Percentiles rank a stretch among this genome's conserved stretches.
Evolutionary conservation across 2,888 invertebrate species (phyloP).

Genomic region (Agrenia bidenticulata): DNA sequence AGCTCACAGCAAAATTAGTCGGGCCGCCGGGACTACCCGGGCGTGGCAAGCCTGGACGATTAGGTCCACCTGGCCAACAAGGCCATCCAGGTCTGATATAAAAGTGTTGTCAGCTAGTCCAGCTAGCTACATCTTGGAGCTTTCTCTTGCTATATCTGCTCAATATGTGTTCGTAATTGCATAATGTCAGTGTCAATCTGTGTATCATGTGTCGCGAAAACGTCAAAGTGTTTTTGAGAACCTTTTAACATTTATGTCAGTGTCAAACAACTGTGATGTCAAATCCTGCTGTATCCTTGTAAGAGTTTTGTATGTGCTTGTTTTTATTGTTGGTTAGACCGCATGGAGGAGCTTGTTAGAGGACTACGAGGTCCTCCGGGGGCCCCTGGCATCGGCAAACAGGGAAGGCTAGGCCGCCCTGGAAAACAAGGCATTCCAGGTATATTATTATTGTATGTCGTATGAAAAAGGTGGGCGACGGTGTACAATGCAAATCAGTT

Average conservation of each 20-base stretch:
- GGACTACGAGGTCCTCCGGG: slow-evolving; percentile 72
- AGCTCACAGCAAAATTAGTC: slow-evolving; percentile 65
- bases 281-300: slow-evolving; percentile 12
- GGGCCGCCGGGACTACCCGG: slow-evolving; percentile 71
- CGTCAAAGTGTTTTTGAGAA: too few species aligned
- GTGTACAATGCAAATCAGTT: too few species aligned
- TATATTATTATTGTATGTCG: slow-evolving; percentile 51
- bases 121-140: neutral
- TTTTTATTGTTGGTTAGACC: slow-evolving; percentile 57
- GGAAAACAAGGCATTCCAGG: slow-evolving; percentile 65
- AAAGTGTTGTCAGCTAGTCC: neutral
- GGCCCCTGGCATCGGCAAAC: slow-evolving; percentile 62
- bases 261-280: slow-evolving; percentile 2
- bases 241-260: too few species aligned
- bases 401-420: slow-evolving; percentile 57
- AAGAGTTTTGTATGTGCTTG: slow-evolving; percentile 17
- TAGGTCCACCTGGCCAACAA: slow-evolving; percentile 69
- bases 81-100: slow-evolving; percentile 65
- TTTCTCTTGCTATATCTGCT: slow-evolving; percentile 7
- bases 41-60: slow-evolving; percentile 66
- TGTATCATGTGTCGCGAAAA: neutral
- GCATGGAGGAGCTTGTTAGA: slow-evolving; percentile 62
- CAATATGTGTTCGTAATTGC: neutral
- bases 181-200: neutral
- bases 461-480: too few species aligned